A percentile compares a stretch with the other conserved stretches of the same genome.
phyloP scores from a whole-genome alignment of 2,113 vertebrate species.

The Synchiropus splendidus region DNA sequence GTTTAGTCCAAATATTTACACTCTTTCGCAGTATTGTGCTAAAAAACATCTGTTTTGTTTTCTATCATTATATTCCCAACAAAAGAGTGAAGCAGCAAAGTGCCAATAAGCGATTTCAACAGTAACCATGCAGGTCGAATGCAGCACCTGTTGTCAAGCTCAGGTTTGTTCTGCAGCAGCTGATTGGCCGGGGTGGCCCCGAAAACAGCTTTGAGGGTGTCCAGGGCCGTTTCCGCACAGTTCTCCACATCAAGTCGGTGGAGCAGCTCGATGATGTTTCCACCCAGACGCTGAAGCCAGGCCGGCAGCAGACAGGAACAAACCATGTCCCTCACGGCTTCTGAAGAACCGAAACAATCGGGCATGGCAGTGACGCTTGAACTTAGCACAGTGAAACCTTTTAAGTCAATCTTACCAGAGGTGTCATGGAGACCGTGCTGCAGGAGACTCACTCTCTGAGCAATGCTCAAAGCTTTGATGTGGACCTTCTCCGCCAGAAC shows the following conservation, averaged over 20 bases:
- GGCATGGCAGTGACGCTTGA: neutral
- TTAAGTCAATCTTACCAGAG: slow-evolving; percentile 68
- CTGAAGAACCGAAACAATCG: slow-evolving; percentile 47
- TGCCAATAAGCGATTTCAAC: too few species aligned
- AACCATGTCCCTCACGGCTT: slow-evolving; percentile 75
- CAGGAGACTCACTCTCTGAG: slow-evolving; percentile 86
- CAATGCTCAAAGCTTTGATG: slow-evolving; percentile 83
- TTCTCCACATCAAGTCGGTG: slow-evolving; percentile 91
- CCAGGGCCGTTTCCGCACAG: slow-evolving; percentile 74
- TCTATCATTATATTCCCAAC: too few species aligned
- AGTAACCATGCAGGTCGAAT: too few species aligned
- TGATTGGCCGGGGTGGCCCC: slow-evolving; percentile 66
- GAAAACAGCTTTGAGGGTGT: slow-evolving; percentile 74
- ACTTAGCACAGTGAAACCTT: neutral
- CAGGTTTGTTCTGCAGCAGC: slow-evolving; percentile 59
- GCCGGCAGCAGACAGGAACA: slow-evolving; percentile 74
- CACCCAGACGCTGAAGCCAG: slow-evolving; percentile 77
- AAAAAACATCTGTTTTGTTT: too few species aligned
- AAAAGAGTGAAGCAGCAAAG: too few species aligned
- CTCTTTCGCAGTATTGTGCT: too few species aligned
- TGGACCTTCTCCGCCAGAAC: slow-evolving; percentile 92
- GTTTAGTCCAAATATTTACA: neutral
- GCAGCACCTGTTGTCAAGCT: slow-evolving; percentile 72
- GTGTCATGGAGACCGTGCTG: slow-evolving; percentile 85
- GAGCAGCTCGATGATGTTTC: slow-evolving; percentile 77